phyloP scores from a whole-genome alignment of 2,888 invertebrate genomes.

The Trimorus sp. region DNA sequence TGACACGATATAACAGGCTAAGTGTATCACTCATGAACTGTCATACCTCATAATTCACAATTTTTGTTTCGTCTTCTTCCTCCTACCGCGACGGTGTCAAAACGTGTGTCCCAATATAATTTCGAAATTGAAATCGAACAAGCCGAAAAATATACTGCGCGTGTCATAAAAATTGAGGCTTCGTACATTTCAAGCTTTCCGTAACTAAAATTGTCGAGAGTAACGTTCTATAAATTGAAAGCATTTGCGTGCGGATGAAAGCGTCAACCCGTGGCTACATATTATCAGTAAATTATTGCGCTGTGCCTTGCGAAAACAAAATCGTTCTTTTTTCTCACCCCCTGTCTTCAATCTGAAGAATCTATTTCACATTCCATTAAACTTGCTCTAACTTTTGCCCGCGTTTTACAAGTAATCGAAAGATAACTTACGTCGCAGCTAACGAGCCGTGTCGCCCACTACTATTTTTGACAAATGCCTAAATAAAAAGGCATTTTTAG shows the following conservation, averaged over 20 bases:
- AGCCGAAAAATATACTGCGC: too few relatives aligned
- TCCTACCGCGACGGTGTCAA: too few relatives aligned
- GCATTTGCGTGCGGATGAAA: background rate
- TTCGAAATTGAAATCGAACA: too few relatives aligned
- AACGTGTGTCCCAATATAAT: too few relatives aligned
- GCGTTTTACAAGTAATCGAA: conserved; percentile 43
- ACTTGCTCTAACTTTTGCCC: conserved; percentile 18
- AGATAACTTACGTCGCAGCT: conserved; percentile 33
- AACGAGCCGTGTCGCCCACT: conserved; percentile 32
- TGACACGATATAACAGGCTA: conserved; percentile 8
- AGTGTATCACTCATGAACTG: background rate
- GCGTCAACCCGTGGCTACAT: background rate
- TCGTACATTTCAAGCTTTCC: too few relatives aligned
- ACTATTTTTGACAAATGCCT: conserved; percentile 41
- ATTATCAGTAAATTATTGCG: conserved; percentile 10
- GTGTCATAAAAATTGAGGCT: too few relatives aligned
- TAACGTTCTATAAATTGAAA: too few relatives aligned
- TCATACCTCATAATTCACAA: background rate
- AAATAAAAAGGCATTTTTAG: conserved; percentile 32
- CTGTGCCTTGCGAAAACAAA: background rate
- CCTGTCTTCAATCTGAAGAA: conserved; percentile 19
- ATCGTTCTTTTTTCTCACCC: background rate
- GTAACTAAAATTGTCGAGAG: too few relatives aligned
- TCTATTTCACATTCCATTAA: conserved; percentile 30
- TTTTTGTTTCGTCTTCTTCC: background rate